These are phyloP conservation scores for Empis stercorea DNA, from an alignment of 2,888 invertebrate species.

Conservation along the genomic window DNA sequence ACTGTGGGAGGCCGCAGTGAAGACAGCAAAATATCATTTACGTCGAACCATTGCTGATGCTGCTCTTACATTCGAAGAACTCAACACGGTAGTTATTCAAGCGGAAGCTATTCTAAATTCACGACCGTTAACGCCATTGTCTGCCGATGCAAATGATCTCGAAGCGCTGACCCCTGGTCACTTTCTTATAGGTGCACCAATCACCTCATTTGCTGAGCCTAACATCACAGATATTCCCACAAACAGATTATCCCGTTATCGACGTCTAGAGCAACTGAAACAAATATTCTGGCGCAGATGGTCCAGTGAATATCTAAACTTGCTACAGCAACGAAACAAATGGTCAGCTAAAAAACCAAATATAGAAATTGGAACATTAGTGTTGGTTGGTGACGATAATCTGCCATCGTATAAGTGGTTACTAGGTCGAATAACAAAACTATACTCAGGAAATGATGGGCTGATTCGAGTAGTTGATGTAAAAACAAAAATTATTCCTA, in stretches of 20 bases:
- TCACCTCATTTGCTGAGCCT: not conserved
- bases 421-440: not conserved
- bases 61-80: conserved; percentile 10
- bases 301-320: not conserved
- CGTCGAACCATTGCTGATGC: conserved; percentile 9
- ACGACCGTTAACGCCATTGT: conserved; percentile 12
- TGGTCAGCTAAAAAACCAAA: not conserved
- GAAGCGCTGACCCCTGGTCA: not conserved
- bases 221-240: not conserved
- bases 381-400: not conserved
- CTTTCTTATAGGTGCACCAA: not conserved
- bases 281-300: not conserved
- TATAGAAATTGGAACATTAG: not conserved
- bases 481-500: not conserved
- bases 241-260: not conserved
- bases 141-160: conserved; percentile 13
- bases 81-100: conserved; percentile 13
- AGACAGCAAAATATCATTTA: conserved; percentile 12
- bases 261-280: not conserved
- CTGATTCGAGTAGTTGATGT: not conserved
- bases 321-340: not conserved
- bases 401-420: not conserved
- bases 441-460: not conserved
- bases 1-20: conserved; percentile 14
- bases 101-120: conserved; percentile 17